Evolutionary conservation across 2,888 invertebrate genomes (phyloP).

Genomic region (Dusona sp.): DNA sequence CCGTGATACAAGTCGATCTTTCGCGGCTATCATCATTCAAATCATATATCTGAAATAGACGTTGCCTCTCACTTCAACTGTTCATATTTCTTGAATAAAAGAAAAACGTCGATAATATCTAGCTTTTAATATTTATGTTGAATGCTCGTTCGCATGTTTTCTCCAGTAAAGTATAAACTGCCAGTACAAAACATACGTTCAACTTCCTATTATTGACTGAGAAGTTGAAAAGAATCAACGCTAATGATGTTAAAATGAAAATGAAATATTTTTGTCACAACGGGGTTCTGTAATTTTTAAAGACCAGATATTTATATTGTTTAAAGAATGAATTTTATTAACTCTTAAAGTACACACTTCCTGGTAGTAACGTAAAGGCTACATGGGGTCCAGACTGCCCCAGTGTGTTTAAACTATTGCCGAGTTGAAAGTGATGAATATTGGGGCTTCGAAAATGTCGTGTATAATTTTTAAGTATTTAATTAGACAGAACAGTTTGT

Average conservation of each 20-base stretch:
- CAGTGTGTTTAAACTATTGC: too few relatives aligned
- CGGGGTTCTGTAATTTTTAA: background rate
- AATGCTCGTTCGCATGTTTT: background rate
- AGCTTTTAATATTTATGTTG: background rate
- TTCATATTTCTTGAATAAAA: background rate
- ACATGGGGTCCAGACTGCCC: too few relatives aligned
- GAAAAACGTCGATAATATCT: background rate
- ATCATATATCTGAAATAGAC: background rate
- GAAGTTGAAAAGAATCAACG: background rate
- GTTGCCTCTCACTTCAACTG: background rate
- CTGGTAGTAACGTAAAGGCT: too few relatives aligned
- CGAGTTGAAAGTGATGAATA: too few relatives aligned
- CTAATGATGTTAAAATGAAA: background rate
- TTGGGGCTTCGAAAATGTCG: background rate
- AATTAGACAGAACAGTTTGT: background rate
- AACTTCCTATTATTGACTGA: background rate
- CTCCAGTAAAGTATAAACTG: background rate
- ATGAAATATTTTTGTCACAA: background rate
- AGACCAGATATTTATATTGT: background rate
- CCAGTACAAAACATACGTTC: background rate
- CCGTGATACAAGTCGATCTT: conserved; percentile 14
- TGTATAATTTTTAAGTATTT: background rate
- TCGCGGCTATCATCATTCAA: background rate
- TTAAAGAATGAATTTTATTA: background rate
- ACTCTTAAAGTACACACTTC: background rate